Percentiles rank a stretch among this genome's conserved stretches.
Conservation (phyloP, 2,113 vertebrate genomes). For the Smithornis capensis region DNA sequence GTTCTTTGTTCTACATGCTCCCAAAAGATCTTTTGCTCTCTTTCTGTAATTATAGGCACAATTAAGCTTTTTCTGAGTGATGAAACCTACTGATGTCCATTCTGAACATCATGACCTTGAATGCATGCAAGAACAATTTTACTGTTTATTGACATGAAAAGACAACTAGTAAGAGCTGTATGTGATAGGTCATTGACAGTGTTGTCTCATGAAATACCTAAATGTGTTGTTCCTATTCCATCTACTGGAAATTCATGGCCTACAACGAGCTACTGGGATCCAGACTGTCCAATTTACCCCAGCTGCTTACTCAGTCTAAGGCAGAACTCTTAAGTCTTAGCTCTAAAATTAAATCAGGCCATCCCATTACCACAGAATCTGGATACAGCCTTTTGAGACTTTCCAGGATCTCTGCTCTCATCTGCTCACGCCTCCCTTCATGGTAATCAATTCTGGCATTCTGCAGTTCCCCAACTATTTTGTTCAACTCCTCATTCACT, state of each 20-base stretch:
- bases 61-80: not conserved
- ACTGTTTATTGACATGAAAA: not conserved
- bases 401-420: slow-evolving; percentile 83
- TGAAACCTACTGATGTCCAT: not conserved
- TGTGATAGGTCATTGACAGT: not conserved
- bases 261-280: not conserved
- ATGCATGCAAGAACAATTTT: not conserved
- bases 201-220: not conserved
- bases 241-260: not conserved
- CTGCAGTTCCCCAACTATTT: slow-evolving; percentile 78
- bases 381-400: slow-evolving; percentile 84
- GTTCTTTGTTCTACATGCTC: not conserved
- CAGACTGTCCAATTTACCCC: not conserved
- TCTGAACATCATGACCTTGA: not conserved
- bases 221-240: not conserved
- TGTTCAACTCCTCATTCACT: slow-evolving; percentile 81
- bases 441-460: slow-evolving; percentile 85
- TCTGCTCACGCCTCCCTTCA: slow-evolving; percentile 82
- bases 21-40: not conserved
- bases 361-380: slow-evolving; percentile 83
- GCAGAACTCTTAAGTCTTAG: not conserved
- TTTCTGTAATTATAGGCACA: not conserved
- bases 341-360: not conserved
- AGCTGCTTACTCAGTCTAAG: not conserved
- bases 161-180: not conserved